Conservation (phyloP, 2,797 vertebrate species). For the Salarias fasciatus region DNA sequence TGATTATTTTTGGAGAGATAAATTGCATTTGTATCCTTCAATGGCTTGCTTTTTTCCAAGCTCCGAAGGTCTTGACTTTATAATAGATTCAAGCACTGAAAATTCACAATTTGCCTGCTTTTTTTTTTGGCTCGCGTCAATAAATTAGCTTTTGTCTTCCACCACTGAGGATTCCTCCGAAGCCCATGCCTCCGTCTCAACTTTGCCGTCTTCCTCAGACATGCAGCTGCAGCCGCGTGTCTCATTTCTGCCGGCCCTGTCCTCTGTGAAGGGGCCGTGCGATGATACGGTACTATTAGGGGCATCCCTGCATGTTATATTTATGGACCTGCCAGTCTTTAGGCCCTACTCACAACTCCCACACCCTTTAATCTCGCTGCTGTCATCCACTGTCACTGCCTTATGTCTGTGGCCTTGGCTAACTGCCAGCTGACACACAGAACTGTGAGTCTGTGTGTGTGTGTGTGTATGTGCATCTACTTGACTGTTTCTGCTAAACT, state of each 20-base stretch:
- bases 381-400: slow-evolving; percentile 70
- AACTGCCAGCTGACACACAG: slow-evolving; percentile 51
- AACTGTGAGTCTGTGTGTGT: slow-evolving; percentile 19
- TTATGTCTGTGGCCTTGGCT: slow-evolving; percentile 71
- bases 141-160: too few species aligned
- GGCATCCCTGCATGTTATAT: slow-evolving; percentile 65
- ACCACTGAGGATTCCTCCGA: too few species aligned
- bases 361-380: slow-evolving; percentile 70
- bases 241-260: slow-evolving; percentile 26
- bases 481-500: slow-evolving; percentile 3
- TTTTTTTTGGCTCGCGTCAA: too few species aligned
- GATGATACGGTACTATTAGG: slow-evolving; percentile 62
- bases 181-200: not conserved
- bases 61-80: too few species aligned
- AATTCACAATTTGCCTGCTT: too few species aligned
- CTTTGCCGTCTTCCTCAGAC: slow-evolving; percentile 33
- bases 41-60: too few species aligned
- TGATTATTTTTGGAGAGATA: too few species aligned
- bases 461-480: slow-evolving; percentile 8
- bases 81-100: too few species aligned
- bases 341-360: slow-evolving; percentile 61
- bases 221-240: slow-evolving; percentile 25
- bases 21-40: too few species aligned
- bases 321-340: slow-evolving; percentile 71
- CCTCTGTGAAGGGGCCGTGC: slow-evolving; percentile 36